phyloP scores from a whole-genome alignment of 2,888 invertebrate genomes.

The Nephrotoma appendiculata region DNA sequence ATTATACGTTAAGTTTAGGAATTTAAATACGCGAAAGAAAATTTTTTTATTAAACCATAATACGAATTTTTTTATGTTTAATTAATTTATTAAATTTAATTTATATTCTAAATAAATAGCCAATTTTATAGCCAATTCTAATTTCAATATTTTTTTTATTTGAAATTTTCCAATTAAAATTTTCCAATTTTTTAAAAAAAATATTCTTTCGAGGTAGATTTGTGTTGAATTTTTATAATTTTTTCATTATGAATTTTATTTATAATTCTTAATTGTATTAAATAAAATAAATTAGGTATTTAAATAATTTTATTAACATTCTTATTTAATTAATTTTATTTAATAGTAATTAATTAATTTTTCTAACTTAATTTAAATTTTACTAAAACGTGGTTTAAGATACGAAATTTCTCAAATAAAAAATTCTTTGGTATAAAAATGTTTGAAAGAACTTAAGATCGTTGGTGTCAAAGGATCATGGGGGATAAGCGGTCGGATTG shows the following conservation, averaged over 20 bases:
- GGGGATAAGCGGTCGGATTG: not conserved
- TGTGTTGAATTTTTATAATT: not conserved
- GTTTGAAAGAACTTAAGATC: not conserved
- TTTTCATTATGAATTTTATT: not conserved
- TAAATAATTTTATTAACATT: not conserved
- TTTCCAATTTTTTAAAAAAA: conserved; percentile 2
- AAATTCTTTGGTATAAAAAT: not conserved
- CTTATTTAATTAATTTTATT: not conserved
- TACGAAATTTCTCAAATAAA: not conserved
- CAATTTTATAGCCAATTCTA: not conserved
- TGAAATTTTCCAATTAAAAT: not conserved
- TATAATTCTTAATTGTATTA: not conserved
- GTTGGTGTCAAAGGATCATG: not conserved
- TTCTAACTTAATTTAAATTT: not conserved
- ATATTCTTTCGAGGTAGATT: conserved; percentile 1
- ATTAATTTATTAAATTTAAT: not conserved
- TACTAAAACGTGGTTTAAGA: not conserved
- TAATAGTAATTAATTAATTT: not conserved
- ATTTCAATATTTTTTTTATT: not conserved
- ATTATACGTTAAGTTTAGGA: not conserved
- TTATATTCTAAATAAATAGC: not conserved
- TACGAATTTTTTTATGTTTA: not conserved
- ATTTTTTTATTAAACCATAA: not conserved
- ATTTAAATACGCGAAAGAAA: not conserved
- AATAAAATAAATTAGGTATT: not conserved